A percentile compares a stretch with the other conserved stretches of the same genome.
Evolutionary conservation across 1,140 invertebrate species (phyloP).

Genomic region (Heliconius hermathena): DNA sequence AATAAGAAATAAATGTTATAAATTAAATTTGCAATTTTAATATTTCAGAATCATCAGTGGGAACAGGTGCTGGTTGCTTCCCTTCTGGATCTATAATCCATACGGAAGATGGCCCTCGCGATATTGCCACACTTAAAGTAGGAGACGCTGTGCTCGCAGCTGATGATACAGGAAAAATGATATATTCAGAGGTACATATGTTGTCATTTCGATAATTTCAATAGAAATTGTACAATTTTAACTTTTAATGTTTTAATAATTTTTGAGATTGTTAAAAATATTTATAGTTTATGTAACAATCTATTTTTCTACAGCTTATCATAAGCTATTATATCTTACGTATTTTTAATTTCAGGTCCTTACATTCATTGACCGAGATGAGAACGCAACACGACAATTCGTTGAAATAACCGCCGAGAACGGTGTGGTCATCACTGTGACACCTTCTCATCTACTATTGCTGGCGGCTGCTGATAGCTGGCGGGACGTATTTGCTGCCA

Average conservation of each 20-base stretch:
- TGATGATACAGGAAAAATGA: conserved; percentile 84
- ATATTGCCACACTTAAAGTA: conserved; percentile 85
- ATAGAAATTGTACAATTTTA: too few species aligned
- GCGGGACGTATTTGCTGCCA: conserved; percentile 72
- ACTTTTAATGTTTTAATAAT: too few species aligned
- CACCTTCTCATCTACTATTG: conserved; percentile 91
- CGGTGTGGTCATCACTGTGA: conserved; percentile 88
- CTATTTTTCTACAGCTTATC: not conserved
- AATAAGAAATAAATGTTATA: not conserved
- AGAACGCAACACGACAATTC: conserved; percentile 86
- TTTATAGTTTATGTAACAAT: not conserved
- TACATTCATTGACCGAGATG: conserved; percentile 93
- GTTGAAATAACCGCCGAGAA: conserved; percentile 87
- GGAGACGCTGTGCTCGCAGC: conserved; percentile 93
- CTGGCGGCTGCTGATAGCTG: conserved; percentile 77
- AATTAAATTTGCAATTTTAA: not conserved
- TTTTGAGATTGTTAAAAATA: not conserved
- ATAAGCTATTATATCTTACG: not conserved
- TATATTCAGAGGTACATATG: conserved; percentile 87
- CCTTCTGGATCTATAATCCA: conserved; percentile 84
- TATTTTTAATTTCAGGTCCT: conserved; percentile 63
- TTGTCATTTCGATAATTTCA: too few species aligned
- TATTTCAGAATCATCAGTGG: conserved; percentile 93
- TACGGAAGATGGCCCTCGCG: conserved; percentile 78
- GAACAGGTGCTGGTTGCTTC: conserved; percentile 87